Evolutionary conservation across 2,113 vertebrate genomes (phyloP).

Genomic region (Engystomops pustulosus): DNA sequence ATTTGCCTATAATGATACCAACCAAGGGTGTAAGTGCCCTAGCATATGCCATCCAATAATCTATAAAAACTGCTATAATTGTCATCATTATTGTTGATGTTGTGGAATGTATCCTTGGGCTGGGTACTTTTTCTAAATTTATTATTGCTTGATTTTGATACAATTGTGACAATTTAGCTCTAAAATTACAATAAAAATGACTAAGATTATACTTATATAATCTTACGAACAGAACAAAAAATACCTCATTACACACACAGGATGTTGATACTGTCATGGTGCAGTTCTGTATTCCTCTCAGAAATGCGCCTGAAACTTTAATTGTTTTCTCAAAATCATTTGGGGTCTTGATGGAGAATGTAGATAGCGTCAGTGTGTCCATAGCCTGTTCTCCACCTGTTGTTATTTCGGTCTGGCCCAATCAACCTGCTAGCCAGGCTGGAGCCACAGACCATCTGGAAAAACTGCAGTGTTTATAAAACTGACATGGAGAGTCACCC

Average conservation of each 20-base stretch:
- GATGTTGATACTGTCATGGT: constrained; percentile 38
- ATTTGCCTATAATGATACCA: too few species aligned
- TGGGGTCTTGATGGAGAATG: constrained; percentile 70
- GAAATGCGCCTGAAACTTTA: constrained; percentile 50
- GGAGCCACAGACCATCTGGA: constrained; percentile 99
- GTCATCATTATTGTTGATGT: too few species aligned
- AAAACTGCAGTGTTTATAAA: constrained; percentile 99
- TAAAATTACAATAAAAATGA: too few species aligned
- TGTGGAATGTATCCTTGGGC: too few species aligned
- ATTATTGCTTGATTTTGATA: too few species aligned
- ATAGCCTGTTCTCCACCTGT: constrained; percentile 98
- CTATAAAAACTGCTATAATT: too few species aligned
- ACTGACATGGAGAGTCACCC: constrained; percentile 95
- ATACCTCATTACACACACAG: neutral
- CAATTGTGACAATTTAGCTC: too few species aligned
- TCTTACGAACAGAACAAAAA: too few species aligned
- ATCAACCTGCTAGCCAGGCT: constrained; percentile 99
- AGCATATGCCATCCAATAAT: too few species aligned
- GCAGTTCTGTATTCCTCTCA: neutral
- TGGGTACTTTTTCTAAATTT: too few species aligned
- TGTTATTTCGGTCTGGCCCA: constrained; percentile 91
- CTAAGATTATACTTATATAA: too few species aligned
- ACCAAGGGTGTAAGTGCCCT: too few species aligned
- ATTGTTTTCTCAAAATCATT: constrained; percentile 66
- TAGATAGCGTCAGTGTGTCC: constrained; percentile 71